A percentile compares a stretch with the other conserved stretches of the same genome.
These are phyloP conservation scores for Onychomys torridus DNA, from an alignment of 2,797 vertebrate species.

Conservation along the genomic window DNA sequence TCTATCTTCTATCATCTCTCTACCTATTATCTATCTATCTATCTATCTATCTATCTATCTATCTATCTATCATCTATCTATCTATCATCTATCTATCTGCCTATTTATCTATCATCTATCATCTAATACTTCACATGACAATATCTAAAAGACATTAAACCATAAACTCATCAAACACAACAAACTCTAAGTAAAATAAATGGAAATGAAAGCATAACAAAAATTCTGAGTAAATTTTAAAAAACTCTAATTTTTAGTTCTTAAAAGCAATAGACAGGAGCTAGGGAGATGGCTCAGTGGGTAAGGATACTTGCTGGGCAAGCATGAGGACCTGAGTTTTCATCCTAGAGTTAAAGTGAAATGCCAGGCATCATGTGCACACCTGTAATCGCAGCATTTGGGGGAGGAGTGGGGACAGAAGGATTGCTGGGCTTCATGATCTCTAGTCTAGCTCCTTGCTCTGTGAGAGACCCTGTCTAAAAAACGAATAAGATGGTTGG, in stretches of 20 bases:
- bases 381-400: not conserved
- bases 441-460: not conserved
- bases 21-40: not conserved
- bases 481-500: not conserved
- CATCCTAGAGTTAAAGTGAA: not conserved
- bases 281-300: not conserved
- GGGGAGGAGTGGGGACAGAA: too few relatives aligned
- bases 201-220: not conserved
- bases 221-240: not conserved
- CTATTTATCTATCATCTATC: not conserved
- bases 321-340: not conserved
- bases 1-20: too few relatives aligned
- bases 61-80: not conserved
- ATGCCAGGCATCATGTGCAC: not conserved
- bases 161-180: not conserved
- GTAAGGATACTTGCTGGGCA: not conserved
- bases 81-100: not conserved
- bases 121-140: not conserved
- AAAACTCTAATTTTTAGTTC: not conserved
- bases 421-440: not conserved
- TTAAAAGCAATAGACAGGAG: too few relatives aligned
- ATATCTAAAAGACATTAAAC: not conserved
- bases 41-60: not conserved
- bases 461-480: not conserved
- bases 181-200: not conserved